These are phyloP conservation scores for Polydrusus pterygomalis DNA, from an alignment of 2,888 invertebrate genomes.

Conservation along the genomic window DNA sequence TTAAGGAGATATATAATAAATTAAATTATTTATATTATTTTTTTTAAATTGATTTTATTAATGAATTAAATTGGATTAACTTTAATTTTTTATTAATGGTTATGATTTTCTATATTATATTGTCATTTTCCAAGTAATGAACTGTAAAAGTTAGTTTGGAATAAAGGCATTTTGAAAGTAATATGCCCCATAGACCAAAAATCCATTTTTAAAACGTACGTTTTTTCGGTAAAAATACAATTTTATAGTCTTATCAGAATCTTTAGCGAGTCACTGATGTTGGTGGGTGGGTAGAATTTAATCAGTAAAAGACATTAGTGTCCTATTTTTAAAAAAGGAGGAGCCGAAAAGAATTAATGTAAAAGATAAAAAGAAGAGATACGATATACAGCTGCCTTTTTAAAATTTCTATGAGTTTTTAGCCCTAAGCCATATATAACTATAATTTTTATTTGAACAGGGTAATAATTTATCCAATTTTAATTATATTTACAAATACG, in stretches of 20 bases:
- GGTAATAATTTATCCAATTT: conserved; percentile 14
- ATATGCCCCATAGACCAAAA: too few relatives aligned
- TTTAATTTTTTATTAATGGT: too few relatives aligned
- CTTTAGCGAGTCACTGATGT: conserved; percentile 3
- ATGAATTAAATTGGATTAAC: too few relatives aligned
- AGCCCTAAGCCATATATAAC: not conserved
- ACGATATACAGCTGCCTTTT: conserved; percentile 18
- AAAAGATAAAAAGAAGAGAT: conserved; percentile 18
- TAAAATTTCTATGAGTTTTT: not conserved
- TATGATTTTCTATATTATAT: too few relatives aligned
- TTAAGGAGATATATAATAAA: too few relatives aligned
- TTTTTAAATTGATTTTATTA: too few relatives aligned
- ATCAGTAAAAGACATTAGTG: conserved; percentile 21
- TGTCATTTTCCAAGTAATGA: too few relatives aligned
- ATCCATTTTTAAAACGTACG: not conserved
- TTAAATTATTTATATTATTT: too few relatives aligned
- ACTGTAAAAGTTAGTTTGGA: too few relatives aligned
- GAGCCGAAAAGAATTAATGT: conserved; percentile 14
- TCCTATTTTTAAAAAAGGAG: conserved; percentile 21
- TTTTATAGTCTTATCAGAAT: conserved; percentile 2
- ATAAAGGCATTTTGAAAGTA: too few relatives aligned
- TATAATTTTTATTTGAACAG: conserved; percentile 22
- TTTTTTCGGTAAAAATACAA: conserved; percentile 7
- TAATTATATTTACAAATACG: conserved; percentile 27
- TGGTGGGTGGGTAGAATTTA: conserved; percentile 26